A percentile compares a stretch with the other conserved stretches of the same genome.
These are phyloP conservation scores for Smithornis capensis DNA, from an alignment of 2,113 vertebrate species.

Conservation along the genomic window DNA sequence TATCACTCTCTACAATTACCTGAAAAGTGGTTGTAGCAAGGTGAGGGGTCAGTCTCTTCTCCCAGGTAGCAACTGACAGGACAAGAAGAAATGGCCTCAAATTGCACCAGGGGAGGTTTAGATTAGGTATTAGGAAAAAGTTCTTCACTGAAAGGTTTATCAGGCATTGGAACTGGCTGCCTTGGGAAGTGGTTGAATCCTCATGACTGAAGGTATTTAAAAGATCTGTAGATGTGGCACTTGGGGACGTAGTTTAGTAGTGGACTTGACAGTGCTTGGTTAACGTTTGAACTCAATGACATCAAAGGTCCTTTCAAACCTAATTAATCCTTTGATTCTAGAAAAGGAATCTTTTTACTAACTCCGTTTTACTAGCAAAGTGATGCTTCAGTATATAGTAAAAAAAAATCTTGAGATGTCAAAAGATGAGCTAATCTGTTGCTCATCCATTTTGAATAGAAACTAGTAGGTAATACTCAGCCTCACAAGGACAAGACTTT, in stretches of 20 bases:
- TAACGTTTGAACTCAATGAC: not conserved
- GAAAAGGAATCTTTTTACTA: not conserved
- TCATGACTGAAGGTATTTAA: not conserved
- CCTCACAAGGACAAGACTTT: not conserved
- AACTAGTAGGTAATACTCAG: not conserved
- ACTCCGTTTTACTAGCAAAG: not conserved
- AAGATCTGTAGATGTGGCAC: not conserved
- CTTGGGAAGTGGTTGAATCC: not conserved
- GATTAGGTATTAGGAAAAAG: not conserved
- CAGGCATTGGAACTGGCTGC: not conserved
- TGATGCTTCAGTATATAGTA: not conserved
- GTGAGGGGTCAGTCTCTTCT: not conserved
- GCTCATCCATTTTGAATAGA: not conserved
- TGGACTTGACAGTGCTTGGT: not conserved
- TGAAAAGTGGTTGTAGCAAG: not conserved
- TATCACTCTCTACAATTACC: not conserved
- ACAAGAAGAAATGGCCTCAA: not conserved
- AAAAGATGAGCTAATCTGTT: not conserved
- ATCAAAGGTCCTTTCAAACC: not conserved
- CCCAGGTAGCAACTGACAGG: not conserved
- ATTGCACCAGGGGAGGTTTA: not conserved
- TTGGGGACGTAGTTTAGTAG: not conserved
- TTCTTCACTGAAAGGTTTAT: not conserved
- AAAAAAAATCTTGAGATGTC: not conserved
- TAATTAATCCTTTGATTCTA: not conserved